Percentiles rank a stretch among this genome's conserved stretches.
Evolutionary conservation across 1,140 invertebrate species (phyloP).

Genomic region (Dendroctonus ponderosae): DNA sequence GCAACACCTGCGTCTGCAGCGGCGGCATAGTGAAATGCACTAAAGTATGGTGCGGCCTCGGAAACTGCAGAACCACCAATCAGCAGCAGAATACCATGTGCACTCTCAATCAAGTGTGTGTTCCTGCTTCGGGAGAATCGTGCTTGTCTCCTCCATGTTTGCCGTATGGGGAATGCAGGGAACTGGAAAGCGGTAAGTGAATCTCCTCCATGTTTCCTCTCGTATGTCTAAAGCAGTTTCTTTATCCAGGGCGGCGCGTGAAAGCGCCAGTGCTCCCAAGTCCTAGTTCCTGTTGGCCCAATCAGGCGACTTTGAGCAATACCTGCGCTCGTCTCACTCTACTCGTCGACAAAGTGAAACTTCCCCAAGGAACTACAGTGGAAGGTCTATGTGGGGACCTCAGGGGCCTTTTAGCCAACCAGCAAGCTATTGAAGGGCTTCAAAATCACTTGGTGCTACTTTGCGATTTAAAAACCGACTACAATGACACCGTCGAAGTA

Average conservation of each 20-base stretch:
- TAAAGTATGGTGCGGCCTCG: constrained; percentile 79
- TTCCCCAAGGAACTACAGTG: constrained; percentile 68
- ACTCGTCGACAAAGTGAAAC: constrained; percentile 64
- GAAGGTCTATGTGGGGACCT: constrained; percentile 69
- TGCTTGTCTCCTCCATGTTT: constrained; percentile 76
- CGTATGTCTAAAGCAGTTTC: background rate
- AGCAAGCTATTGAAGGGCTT: constrained; percentile 55
- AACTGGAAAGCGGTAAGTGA: constrained; percentile 62
- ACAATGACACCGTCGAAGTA: constrained; percentile 83
- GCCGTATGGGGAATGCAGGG: constrained; percentile 78
- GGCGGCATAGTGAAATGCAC: constrained; percentile 76
- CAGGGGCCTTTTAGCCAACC: constrained; percentile 64
- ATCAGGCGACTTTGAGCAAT: constrained; percentile 63
- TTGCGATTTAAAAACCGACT: constrained; percentile 76
- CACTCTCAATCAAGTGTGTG: constrained; percentile 68
- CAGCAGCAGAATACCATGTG: constrained; percentile 51
- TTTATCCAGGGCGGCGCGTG: constrained; percentile 57
- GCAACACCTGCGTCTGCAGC: constrained; percentile 79
- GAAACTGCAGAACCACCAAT: constrained; percentile 68
- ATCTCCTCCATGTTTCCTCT: too few relatives aligned
- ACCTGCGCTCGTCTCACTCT: constrained; percentile 75
- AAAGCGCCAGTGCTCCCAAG: constrained; percentile 72
- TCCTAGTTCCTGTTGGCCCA: constrained; percentile 76
- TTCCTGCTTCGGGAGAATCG: constrained; percentile 70
- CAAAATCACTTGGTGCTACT: constrained; percentile 65